Evolutionary conservation across 1,140 invertebrate species (phyloP).

Genomic region (Epicauta chinensis): DNA sequence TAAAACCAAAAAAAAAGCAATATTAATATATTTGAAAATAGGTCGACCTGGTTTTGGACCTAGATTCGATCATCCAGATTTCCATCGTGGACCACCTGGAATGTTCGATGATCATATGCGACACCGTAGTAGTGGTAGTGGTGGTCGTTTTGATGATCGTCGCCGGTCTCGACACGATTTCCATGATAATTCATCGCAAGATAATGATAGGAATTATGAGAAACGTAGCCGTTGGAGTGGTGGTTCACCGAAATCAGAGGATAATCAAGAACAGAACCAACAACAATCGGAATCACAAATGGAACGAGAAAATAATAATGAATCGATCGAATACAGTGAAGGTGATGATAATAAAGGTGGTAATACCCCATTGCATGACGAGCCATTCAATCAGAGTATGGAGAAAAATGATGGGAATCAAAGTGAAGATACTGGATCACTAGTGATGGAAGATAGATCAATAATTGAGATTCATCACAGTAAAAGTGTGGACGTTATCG

Average conservation of each 20-base stretch:
- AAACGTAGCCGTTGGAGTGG: slow-evolving; percentile 15
- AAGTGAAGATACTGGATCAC: too few relatives aligned
- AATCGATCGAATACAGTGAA: slow-evolving; percentile 1
- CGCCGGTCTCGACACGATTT: slow-evolving; percentile 14
- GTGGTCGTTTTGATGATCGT: slow-evolving; percentile 21
- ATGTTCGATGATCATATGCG: slow-evolving; percentile 16
- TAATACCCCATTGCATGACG: slow-evolving; percentile 20
- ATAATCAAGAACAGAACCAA: background rate
- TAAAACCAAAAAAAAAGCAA: background rate
- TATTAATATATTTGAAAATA: background rate
- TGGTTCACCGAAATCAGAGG: background rate
- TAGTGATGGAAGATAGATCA: slow-evolving; percentile 1
- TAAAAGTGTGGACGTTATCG: background rate
- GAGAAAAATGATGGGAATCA: background rate
- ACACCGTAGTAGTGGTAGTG: slow-evolving; percentile 2
- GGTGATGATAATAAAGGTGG: slow-evolving; percentile 15
- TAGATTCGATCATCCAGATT: slow-evolving; percentile 35
- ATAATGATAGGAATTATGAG: slow-evolving; percentile 11
- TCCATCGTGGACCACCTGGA: slow-evolving; percentile 26
- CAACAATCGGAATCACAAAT: slow-evolving; percentile 2
- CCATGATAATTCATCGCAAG: slow-evolving; percentile 5
- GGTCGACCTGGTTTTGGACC: slow-evolving; percentile 25
- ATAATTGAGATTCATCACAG: background rate
- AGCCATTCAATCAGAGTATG: slow-evolving; percentile 1
- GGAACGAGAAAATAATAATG: slow-evolving; percentile 1